Conservation (phyloP, 2,113 vertebrate genomes). For the Furnarius figulus region DNA sequence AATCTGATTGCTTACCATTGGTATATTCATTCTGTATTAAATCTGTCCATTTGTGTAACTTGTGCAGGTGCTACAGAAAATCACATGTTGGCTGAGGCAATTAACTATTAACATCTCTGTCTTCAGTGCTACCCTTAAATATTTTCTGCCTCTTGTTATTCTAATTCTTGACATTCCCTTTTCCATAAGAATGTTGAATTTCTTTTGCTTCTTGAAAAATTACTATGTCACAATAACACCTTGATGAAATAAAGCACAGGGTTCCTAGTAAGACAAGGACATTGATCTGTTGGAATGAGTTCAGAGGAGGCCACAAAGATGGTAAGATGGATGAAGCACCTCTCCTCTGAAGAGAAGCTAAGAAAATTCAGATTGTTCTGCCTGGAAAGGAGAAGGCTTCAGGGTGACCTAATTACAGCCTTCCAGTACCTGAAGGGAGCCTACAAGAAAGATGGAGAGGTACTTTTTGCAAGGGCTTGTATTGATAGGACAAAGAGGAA, state of each 20-base stretch:
- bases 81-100: not conserved
- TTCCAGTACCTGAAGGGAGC: not conserved
- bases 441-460: not conserved
- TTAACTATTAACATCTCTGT: not conserved
- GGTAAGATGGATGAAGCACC: not conserved
- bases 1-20: not conserved
- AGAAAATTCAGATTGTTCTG: not conserved
- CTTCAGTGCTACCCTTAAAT: not conserved
- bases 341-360: not conserved
- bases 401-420: not conserved
- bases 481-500: not conserved
- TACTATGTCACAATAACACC: not conserved
- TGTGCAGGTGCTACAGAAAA: not conserved
- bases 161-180: not conserved
- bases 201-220: not conserved
- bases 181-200: not conserved
- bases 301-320: not conserved
- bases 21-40: not conserved
- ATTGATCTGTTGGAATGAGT: not conserved
- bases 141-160: not conserved
- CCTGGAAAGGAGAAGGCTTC: not conserved
- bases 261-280: not conserved
- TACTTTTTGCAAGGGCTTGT: not conserved
- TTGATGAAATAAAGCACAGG: not conserved
- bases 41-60: not conserved